Conservation (phyloP, 1,140 invertebrate species). For the Heliconius melpomene region DNA sequence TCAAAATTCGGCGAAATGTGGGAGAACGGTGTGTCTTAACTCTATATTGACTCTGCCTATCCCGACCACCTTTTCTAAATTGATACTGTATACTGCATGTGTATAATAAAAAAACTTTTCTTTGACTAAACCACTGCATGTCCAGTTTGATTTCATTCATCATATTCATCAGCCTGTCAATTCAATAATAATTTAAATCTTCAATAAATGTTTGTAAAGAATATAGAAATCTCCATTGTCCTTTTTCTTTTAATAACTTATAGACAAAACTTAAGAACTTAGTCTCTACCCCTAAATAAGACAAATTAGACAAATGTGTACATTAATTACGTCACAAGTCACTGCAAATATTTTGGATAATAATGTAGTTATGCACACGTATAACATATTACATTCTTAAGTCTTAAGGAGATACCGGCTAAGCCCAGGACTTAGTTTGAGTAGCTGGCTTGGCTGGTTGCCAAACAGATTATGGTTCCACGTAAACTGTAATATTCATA, state of each 20-base stretch:
- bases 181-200: no score
- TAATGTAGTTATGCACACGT: slow-evolving; percentile 16
- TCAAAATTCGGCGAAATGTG: no score
- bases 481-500: slow-evolving; percentile 38
- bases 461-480: slow-evolving; percentile 45
- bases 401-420: slow-evolving; percentile 32
- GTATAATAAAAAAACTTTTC: no score
- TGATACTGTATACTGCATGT: no score
- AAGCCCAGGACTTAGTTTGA: slow-evolving; percentile 34
- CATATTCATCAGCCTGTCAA: no score
- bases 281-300: neutral
- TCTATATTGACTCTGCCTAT: no score
- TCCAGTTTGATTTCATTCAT: no score
- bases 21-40: no score
- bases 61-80: no score
- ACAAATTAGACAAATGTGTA: neutral
- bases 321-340: neutral
- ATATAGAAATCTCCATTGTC: no score
- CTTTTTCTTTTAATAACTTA: neutral
- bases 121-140: no score
- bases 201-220: no score
- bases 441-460: slow-evolving; percentile 30
- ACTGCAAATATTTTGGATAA: slow-evolving; percentile 3
- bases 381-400: slow-evolving; percentile 33
- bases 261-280: neutral